phyloP scores from a whole-genome alignment of 1,140 invertebrate genomes.

The Drosophila sucinea region DNA sequence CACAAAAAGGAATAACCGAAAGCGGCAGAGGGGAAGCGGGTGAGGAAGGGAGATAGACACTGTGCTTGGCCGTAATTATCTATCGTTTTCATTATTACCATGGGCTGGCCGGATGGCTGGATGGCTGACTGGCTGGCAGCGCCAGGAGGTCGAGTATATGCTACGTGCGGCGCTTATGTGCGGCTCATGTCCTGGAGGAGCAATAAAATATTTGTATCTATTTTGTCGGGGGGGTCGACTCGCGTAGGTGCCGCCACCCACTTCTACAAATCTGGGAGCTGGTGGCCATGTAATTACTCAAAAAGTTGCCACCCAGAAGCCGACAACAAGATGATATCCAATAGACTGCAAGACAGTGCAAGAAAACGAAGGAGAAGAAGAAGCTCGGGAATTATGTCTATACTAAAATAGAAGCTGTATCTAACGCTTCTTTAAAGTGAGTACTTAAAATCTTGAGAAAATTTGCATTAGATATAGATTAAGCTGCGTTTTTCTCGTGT shows the following conservation, averaged over 20 bases:
- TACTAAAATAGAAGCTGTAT: neutral
- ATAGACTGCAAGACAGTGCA: conserved; percentile 21
- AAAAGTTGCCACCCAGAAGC: conserved; percentile 42
- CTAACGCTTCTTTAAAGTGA: conserved; percentile 1
- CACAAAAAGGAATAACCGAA: conserved; percentile 21
- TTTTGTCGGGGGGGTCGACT: conserved; percentile 37
- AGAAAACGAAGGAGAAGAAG: neutral
- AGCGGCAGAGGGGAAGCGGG: neutral
- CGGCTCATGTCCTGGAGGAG: conserved; percentile 70
- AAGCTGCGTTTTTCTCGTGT: neutral
- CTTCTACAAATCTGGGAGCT: conserved; percentile 54
- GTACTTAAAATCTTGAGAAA: conserved; percentile 1
- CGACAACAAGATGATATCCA: neutral
- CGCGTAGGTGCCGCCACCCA: conserved; percentile 33
- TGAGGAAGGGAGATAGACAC: neutral
- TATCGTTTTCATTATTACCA: conserved; percentile 74
- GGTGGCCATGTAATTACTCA: conserved; percentile 71
- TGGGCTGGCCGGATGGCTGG: conserved; percentile 3
- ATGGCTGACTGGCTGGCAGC: neutral
- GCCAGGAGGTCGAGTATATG: conserved; percentile 52
- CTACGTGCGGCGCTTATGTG: conserved; percentile 47
- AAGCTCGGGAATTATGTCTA: neutral
- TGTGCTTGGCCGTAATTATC: conserved; percentile 65
- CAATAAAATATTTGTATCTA: conserved; percentile 82
- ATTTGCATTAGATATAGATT: conserved; percentile 11